Evolutionary conservation across 2,113 vertebrate genomes (phyloP).

Genomic region (Fregata magnificens): DNA sequence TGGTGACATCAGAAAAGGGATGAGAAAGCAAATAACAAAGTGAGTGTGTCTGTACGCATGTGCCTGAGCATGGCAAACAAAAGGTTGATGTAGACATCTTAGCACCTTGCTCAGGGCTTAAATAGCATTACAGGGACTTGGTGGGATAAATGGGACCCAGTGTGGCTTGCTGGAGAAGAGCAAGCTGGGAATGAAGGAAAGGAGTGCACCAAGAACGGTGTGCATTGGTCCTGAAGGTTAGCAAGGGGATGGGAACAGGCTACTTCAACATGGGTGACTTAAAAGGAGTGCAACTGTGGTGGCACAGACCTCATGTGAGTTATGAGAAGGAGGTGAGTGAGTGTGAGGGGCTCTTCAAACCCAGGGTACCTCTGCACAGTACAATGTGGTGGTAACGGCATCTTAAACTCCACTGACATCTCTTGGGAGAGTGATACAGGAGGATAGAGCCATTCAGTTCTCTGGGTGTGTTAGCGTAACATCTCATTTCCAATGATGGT

Average conservation of each 20-base stretch:
- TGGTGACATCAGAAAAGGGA: background rate
- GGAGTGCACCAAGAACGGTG: accelerated
- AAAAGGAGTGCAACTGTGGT: background rate
- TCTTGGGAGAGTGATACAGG: background rate
- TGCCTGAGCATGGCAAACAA: background rate
- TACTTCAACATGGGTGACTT: background rate
- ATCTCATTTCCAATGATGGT: background rate
- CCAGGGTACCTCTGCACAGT: accelerated
- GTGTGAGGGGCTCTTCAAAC: background rate
- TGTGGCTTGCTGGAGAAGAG: background rate
- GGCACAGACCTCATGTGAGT: background rate
- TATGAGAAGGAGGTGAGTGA: background rate
- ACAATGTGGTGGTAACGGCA: background rate
- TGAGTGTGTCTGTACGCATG: accelerated
- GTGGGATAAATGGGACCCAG: background rate
- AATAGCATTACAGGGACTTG: background rate
- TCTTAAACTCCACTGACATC: accelerated
- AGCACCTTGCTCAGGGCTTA: background rate
- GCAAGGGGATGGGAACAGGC: background rate
- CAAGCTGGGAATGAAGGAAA: background rate
- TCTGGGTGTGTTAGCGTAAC: background rate
- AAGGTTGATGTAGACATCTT: background rate
- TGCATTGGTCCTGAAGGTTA: background rate
- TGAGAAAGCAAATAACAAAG: background rate
- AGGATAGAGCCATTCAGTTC: background rate